These are phyloP conservation scores for Malurus elegans DNA, from an alignment of 2,113 vertebrate species.

Conservation along the genomic window DNA sequence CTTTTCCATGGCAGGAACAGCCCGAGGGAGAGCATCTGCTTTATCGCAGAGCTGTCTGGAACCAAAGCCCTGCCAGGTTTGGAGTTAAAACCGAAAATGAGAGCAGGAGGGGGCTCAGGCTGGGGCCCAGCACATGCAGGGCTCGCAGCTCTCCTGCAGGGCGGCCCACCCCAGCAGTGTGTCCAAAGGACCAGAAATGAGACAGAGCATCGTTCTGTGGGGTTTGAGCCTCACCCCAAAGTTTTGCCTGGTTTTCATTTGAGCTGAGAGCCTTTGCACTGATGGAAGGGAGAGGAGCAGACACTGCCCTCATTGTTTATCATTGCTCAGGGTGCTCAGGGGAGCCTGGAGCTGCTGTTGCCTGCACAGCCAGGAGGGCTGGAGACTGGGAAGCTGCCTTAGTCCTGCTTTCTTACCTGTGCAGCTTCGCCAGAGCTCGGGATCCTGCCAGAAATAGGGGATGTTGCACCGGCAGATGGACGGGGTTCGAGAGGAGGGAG, in stretches of 20 bases:
- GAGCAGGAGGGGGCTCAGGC: not conserved
- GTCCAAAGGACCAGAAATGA: not conserved
- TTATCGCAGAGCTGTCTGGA: not conserved
- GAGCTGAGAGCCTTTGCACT: not conserved
- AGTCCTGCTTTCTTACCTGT: not conserved
- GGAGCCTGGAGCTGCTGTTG: not conserved
- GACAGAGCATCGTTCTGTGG: not conserved
- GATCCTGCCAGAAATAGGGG: not conserved
- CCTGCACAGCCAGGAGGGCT: not conserved
- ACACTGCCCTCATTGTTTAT: accelerated
- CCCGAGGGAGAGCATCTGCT: not conserved
- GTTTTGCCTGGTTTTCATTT: not conserved
- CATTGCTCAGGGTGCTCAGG: not conserved
- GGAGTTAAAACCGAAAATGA: not conserved
- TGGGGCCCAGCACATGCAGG: accelerated
- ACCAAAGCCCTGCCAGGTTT: not conserved
- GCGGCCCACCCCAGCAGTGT: accelerated
- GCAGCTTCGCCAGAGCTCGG: not conserved
- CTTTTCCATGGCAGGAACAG: not conserved
- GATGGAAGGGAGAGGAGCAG: not conserved
- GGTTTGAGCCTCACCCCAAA: not conserved
- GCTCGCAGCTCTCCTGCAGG: not conserved
- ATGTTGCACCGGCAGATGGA: accelerated
- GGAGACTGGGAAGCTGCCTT: not conserved
- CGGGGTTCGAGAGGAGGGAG: not conserved